Percentiles rank a stretch among this genome's conserved stretches.
These are phyloP conservation scores for Bhutanitis thaidina DNA, from an alignment of 2,888 invertebrate genomes.

Conservation along the genomic window DNA sequence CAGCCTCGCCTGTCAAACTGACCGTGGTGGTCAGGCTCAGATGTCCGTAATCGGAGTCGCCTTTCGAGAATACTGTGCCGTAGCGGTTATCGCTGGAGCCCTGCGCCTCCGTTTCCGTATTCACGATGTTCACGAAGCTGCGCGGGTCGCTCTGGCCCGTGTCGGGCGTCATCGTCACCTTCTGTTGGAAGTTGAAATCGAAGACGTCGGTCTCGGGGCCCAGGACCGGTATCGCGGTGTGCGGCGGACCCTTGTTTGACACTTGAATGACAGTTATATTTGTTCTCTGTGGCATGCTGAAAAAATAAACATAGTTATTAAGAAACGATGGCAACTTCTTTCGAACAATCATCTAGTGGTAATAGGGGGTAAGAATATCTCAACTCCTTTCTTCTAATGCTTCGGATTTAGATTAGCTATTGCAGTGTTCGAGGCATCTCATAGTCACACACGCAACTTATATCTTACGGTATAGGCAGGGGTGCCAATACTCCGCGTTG, in stretches of 20 bases:
- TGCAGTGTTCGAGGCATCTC: too few species aligned
- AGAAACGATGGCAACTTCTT: too few species aligned
- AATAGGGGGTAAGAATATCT: too few species aligned
- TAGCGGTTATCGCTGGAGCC: conserved; percentile 42
- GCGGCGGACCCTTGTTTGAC: conserved; percentile 69
- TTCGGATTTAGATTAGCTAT: too few species aligned
- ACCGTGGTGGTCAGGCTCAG: conserved; percentile 66
- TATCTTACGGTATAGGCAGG: too few species aligned
- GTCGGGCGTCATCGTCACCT: conserved; percentile 32
- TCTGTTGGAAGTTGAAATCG: conserved; percentile 56
- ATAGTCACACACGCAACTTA: too few species aligned
- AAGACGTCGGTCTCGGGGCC: conserved; percentile 55
- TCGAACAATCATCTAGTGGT: too few species aligned
- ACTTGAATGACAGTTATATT: conserved; percentile 83
- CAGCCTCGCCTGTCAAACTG: conserved; percentile 41
- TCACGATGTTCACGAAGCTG: conserved; percentile 62
- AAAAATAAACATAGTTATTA: too few species aligned
- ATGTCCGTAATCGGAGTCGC: conserved; percentile 61
- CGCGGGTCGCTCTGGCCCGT: conserved; percentile 12
- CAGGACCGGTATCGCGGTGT: conserved; percentile 64
- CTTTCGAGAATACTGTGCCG: conserved; percentile 51
- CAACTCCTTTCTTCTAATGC: too few species aligned
- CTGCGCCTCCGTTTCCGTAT: conserved; percentile 48
- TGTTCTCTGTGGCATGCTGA: conserved; percentile 47
- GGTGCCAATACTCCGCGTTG: too few species aligned